Base-by-base conservation (phyloP, 2,888 invertebrate genomes). In the Amblyjoppa proteus region DNA sequence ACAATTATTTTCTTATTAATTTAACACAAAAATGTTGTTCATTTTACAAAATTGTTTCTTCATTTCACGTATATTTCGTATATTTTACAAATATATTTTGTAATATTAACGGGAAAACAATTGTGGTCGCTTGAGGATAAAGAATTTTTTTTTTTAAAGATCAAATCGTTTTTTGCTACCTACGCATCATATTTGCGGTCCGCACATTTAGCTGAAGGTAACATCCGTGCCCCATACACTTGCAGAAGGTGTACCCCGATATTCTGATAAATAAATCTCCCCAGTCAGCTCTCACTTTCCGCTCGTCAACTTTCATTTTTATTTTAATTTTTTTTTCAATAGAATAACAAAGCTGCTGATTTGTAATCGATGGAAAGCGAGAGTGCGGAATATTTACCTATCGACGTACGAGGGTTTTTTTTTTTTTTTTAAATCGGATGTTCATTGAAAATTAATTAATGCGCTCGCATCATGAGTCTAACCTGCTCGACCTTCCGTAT, bases 371-470 rank as follows among this genome's bases (percentile, higher is more conserved):
- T 58, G 58, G 13, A 25, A 74, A 61, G 20, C 16, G 28, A 61
- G 28, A 74, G 20, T 45, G 45, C 9, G 16, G 7, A 58, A 28
- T 61, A 45, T 28, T n/a, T n/a, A n/a, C 28, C 45, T n/a, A 9
- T n/a, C 7, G 58, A 28, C 20, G n/a, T 16, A 61, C 28, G 34
- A n/a, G 53, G 4, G 58, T 11, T 13, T 28, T 56, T 20, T 70
- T 51, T 70, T 20, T 20, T 20, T 20, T 20, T 20, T 20, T 20
- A n/a, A n/a, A 51, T 51, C 28, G 56, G 73, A 74, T 64, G 75
- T 25, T 58, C 58, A 56, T 73, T 41, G 56, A 73, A 73, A 73
- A 73, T 73, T 73, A 34, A 41, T 58, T 41, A 20, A 38, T 34
- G 38, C 34, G 38, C 38, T 56, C 56, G 20, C 38, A 13, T 20